A percentile compares a stretch with the other conserved stretches of the same genome.
Evolutionary conservation across 2,888 invertebrate species (phyloP).

Genomic region (Spicauda simplicius): DNA sequence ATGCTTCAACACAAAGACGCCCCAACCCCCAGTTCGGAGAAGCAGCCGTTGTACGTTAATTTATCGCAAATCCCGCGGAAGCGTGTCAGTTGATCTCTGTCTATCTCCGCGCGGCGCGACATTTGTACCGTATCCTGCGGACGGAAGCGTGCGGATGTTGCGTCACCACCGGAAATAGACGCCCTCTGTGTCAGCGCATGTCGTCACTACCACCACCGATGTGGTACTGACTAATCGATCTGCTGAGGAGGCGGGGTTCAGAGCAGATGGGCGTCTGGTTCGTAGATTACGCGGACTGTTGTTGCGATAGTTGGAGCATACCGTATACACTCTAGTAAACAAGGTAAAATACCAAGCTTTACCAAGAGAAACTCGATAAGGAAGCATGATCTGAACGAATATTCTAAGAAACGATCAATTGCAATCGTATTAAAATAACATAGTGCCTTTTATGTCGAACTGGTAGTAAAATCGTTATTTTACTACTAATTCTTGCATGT

Average conservation of each 20-base stretch:
- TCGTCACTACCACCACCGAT: slow-evolving; percentile 41
- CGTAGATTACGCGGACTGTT: neutral
- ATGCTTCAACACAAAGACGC: slow-evolving; percentile 17
- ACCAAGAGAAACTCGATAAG: no score
- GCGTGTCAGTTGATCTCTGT: slow-evolving; percentile 65
- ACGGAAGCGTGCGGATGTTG: slow-evolving; percentile 79
- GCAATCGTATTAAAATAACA: no score
- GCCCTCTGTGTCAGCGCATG: slow-evolving; percentile 77
- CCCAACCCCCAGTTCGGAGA: slow-evolving; percentile 25
- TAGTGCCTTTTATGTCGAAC: no score
- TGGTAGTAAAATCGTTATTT: no score
- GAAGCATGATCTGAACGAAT: no score
- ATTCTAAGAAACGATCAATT: no score
- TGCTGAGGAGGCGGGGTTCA: slow-evolving; percentile 19
- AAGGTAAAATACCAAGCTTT: no score
- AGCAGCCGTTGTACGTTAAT: slow-evolving; percentile 20
- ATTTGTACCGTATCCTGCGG: slow-evolving; percentile 75
- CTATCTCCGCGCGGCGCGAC: slow-evolving; percentile 59
- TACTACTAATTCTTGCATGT: no score
- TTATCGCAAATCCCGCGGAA: slow-evolving; percentile 70
- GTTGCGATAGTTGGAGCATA: neutral
- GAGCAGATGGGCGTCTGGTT: neutral
- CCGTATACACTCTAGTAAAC: no score
- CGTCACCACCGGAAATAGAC: slow-evolving; percentile 81
- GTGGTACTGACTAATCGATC: slow-evolving; percentile 28